phyloP scores from a whole-genome alignment of 37 sponge, comb jelly and placozoan species.

The Chondrilla cf. caribensis region DNA sequence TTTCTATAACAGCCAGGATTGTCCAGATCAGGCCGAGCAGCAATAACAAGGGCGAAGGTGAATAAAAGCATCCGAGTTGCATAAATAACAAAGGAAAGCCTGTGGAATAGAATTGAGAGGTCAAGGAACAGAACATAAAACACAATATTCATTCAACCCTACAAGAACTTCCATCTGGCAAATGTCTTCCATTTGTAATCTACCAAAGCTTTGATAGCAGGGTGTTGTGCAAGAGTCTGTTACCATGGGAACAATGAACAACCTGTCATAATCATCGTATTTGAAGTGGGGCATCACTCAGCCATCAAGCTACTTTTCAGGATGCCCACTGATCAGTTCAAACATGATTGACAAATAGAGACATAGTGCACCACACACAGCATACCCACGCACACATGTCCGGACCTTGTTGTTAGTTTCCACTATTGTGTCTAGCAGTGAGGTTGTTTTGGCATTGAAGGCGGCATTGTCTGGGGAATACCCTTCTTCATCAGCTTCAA shows the following conservation, averaged over 20 bases:
- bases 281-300: too few relatives aligned
- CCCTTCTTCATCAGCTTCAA: slow-evolving; percentile 15
- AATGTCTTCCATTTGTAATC: slow-evolving; percentile 21
- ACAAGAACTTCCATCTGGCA: slow-evolving; percentile 5
- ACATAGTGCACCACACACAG: too few relatives aligned
- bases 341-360: too few relatives aligned
- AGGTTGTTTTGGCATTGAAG: neutral
- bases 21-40: slow-evolving; percentile 21
- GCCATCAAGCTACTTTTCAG: too few relatives aligned
- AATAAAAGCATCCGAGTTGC: neutral
- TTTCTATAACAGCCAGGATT: slow-evolving; percentile 25
- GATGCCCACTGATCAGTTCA: too few relatives aligned
- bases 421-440: neutral
- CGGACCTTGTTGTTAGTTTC: neutral
- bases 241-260: neutral
- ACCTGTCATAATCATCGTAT: neutral
- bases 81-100: neutral
- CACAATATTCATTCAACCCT: neutral
- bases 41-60: slow-evolving; percentile 10
- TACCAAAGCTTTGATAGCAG: neutral
- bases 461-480: slow-evolving; percentile 9
- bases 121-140: neutral
- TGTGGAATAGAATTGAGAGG: neutral
- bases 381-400: neutral
- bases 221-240: slow-evolving; percentile 16